Percentiles rank a stretch among this genome's conserved stretches.
Conservation (phyloP, 2,113 vertebrate species). For the Hippocampus mohnikei region DNA sequence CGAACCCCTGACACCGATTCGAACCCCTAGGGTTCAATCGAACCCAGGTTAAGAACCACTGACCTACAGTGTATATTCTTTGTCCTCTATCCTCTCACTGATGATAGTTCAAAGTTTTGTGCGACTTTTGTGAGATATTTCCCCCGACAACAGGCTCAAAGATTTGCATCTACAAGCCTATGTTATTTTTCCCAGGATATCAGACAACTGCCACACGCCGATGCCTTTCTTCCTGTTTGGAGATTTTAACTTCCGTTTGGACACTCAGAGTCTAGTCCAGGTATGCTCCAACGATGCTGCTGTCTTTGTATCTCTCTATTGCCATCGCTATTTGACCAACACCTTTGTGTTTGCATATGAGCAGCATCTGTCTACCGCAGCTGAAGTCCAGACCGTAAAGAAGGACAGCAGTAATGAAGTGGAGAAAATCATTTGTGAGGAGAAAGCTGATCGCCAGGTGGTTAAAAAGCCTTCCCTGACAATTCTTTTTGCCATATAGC, state of each 20-base stretch:
- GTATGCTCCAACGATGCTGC: constrained; percentile 36
- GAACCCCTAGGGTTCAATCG: too few relatives aligned
- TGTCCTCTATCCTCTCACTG: too few relatives aligned
- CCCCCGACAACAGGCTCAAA: not conserved
- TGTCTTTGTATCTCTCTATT: not conserved
- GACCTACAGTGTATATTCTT: too few relatives aligned
- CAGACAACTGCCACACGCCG: constrained; percentile 47
- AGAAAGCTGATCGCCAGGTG: constrained; percentile 74
- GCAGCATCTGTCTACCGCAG: constrained; percentile 69
- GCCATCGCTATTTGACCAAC: not conserved
- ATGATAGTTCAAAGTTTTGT: not conserved
- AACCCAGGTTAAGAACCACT: too few relatives aligned
- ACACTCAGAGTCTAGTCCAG: constrained; percentile 72
- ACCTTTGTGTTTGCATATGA: constrained; percentile 3
- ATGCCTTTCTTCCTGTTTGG: constrained; percentile 79
- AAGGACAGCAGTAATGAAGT: constrained; percentile 69
- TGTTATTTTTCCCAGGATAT: constrained; percentile 42
- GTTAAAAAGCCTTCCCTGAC: not conserved
- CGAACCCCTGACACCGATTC: too few relatives aligned
- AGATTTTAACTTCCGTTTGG: constrained; percentile 80
- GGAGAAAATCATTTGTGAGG: constrained; percentile 74
- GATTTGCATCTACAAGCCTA: not conserved
- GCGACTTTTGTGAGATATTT: not conserved
- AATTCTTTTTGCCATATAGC: not conserved
- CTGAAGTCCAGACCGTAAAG: constrained; percentile 67